These are phyloP conservation scores for Trissolcus brochymenae DNA, from an alignment of 2,888 invertebrate species.

Conservation along the genomic window DNA sequence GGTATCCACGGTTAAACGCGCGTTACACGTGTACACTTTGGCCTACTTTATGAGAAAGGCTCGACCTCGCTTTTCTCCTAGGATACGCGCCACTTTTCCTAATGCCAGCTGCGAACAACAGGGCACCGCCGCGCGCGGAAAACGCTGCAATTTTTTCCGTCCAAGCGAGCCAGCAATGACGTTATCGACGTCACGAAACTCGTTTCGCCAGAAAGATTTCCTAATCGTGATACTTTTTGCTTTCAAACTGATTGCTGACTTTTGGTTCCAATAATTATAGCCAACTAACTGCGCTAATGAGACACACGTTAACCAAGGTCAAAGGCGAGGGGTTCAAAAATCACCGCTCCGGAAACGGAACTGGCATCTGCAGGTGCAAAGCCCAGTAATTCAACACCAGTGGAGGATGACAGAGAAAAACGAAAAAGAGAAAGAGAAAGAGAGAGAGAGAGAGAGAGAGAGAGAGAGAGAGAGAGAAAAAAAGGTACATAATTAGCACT, in stretches of 20 bases:
- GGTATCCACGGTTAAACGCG: constrained; percentile 54
- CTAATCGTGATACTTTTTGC: too few relatives aligned
- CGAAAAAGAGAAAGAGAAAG: too few relatives aligned
- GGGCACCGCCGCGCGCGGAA: constrained; percentile 52
- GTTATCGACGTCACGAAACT: constrained; percentile 15
- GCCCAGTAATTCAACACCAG: background rate
- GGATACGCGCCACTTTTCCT: constrained; percentile 70
- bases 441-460: too few relatives aligned
- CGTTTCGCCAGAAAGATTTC: too few relatives aligned
- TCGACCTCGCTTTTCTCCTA: constrained; percentile 69
- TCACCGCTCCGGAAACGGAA: background rate
- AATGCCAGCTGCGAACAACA: constrained; percentile 56
- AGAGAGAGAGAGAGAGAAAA: too few relatives aligned
- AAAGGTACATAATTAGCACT: too few relatives aligned
- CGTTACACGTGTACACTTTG: constrained; percentile 57
- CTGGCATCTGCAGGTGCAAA: background rate
- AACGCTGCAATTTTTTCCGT: constrained; percentile 45
- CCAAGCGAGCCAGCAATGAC: constrained; percentile 21
- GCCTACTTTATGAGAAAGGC: constrained; percentile 71
- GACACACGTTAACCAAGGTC: too few relatives aligned
- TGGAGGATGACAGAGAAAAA: background rate
- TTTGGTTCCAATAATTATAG: too few relatives aligned
- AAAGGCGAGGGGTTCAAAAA: too few relatives aligned
- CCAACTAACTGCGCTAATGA: too few relatives aligned
- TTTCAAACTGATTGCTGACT: too few relatives aligned